Percentiles rank a stretch among this genome's conserved stretches.
Evolutionary conservation across 2,797 vertebrate genomes (phyloP).

Genomic region (Eurystomus glaucurus): DNA sequence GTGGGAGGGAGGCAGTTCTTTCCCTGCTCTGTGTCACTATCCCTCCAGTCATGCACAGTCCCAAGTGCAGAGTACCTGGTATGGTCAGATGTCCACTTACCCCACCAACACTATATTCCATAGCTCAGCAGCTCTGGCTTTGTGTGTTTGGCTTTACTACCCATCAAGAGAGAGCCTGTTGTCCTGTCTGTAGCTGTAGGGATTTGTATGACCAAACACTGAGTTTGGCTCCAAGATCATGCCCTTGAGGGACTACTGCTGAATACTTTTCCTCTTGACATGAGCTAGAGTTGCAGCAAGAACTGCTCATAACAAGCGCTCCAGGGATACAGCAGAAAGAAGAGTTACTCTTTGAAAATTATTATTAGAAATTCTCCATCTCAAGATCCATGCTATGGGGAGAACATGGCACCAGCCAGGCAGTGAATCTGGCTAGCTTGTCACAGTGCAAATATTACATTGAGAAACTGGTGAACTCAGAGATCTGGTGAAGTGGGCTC

Average conservation of each 20-base stretch:
- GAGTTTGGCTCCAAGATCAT: neutral
- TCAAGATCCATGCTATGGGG: neutral
- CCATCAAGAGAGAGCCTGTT: neutral
- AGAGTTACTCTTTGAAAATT: neutral
- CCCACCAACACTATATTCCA: neutral
- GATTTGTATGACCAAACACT: neutral
- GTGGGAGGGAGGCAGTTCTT: neutral
- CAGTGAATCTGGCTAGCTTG: neutral
- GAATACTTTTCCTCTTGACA: neutral
- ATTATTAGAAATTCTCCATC: constrained; percentile 17
- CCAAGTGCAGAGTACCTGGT: neutral
- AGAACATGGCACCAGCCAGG: neutral
- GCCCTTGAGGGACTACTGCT: neutral
- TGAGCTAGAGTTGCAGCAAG: neutral
- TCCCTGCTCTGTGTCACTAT: fast-evolving
- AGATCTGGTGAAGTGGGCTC: neutral
- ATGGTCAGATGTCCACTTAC: neutral
- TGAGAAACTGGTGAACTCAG: neutral
- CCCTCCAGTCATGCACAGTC: neutral
- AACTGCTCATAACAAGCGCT: constrained; percentile 7
- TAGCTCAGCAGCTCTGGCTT: neutral
- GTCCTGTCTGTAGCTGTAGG: neutral
- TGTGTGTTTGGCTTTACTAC: neutral
- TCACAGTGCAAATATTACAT: neutral
- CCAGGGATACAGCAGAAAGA: neutral